A percentile compares a stretch with the other conserved stretches of the same genome.
Evolutionary conservation across 2,113 vertebrate genomes (phyloP).

Genomic region (Dipodomys stephensi): DNA sequence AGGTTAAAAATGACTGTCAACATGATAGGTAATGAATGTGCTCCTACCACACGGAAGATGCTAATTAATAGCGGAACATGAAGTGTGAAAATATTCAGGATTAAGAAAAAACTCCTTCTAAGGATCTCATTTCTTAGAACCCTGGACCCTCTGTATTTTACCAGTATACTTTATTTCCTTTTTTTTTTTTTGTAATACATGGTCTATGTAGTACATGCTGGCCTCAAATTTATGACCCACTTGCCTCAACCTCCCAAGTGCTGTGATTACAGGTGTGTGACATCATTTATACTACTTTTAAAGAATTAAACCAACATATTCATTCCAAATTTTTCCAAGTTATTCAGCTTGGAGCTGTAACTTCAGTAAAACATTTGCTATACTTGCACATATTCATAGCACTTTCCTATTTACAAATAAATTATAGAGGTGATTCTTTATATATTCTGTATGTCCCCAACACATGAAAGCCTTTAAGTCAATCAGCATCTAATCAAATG

Average conservation of each 20-base stretch:
- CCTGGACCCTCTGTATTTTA: not conserved
- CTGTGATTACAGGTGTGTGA: not conserved
- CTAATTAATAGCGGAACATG: not conserved
- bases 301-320: slow-evolving; percentile 56
- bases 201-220: not conserved
- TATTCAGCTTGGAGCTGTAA: not conserved
- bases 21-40: not conserved
- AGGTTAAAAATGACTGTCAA: slow-evolving; percentile 61
- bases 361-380: slow-evolving; percentile 1
- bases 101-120: not conserved
- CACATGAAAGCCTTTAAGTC: slow-evolving; percentile 19
- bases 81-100: not conserved
- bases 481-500: slow-evolving; percentile 22
- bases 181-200: not conserved
- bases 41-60: not conserved
- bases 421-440: not conserved
- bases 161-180: not conserved
- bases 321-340: slow-evolving; percentile 65
- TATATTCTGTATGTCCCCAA: slow-evolving; percentile 21
- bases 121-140: not conserved
- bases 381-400: not conserved
- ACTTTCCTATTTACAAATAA: not conserved
- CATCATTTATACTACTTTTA: not conserved
- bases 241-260: not conserved
- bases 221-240: not conserved